Conservation (phyloP, 2,888 invertebrate genomes). For the Temnothorax ravouxi region DNA sequence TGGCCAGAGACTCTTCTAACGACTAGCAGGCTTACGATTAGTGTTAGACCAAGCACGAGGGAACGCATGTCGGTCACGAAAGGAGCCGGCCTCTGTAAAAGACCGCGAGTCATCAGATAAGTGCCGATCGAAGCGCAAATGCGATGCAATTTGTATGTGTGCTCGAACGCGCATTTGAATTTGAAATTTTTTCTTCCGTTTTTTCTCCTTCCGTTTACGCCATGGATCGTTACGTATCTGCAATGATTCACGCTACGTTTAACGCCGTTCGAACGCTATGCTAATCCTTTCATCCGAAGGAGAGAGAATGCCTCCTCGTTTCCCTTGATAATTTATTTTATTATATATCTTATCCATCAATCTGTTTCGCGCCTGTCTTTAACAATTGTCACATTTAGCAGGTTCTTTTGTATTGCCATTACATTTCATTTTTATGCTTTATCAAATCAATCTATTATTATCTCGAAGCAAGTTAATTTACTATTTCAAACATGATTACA, state of each 20-base stretch:
- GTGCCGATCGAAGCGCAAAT: not conserved
- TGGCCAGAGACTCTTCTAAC: constrained; percentile 87
- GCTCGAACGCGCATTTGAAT: constrained; percentile 19
- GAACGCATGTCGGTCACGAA: constrained; percentile 65
- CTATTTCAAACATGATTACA: not conserved
- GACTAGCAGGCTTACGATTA: constrained; percentile 67
- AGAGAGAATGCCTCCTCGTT: not conserved
- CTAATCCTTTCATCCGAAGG: constrained; percentile 1
- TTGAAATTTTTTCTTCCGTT: constrained; percentile 8
- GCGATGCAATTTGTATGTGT: not conserved
- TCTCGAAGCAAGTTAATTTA: constrained; percentile 9
- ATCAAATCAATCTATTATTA: not conserved
- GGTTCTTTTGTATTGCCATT: not conserved
- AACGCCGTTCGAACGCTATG: not conserved
- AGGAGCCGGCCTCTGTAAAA: constrained; percentile 44
- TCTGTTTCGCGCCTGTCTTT: not conserved
- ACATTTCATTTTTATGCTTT: not conserved
- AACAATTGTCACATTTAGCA: not conserved
- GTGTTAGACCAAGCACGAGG: constrained; percentile 58
- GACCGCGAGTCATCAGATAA: not conserved
- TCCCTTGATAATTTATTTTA: not conserved
- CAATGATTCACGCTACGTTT: constrained; percentile 27
- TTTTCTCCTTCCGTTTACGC: not conserved
- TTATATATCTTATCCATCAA: not conserved
- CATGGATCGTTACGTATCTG: constrained; percentile 2